Percentiles rank a stretch among this genome's conserved stretches.
Conservation (phyloP, 2,888 invertebrate species). For the Horisme vitalbata region DNA sequence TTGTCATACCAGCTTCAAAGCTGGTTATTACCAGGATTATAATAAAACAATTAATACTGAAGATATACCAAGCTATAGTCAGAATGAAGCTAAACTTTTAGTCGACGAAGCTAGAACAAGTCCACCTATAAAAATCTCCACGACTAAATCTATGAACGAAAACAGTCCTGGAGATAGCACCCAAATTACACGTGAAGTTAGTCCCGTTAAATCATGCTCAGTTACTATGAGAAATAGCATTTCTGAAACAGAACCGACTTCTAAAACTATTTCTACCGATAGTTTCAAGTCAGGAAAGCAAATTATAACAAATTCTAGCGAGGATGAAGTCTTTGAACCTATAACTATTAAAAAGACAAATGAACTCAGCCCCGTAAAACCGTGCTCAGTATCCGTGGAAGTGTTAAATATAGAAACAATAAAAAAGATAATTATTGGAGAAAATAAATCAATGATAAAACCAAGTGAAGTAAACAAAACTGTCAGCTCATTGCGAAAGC, state of each 20-base stretch:
- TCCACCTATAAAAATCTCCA: neutral
- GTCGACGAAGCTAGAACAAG: neutral
- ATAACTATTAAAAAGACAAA: neutral
- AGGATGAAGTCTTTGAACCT: neutral
- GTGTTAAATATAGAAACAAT: too few species aligned
- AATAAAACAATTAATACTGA: too few species aligned
- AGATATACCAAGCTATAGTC: neutral
- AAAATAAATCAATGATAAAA: too few species aligned
- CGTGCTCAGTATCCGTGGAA: too few species aligned
- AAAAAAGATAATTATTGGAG: too few species aligned
- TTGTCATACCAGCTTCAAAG: too few species aligned
- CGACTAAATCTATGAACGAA: neutral
- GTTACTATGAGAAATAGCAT: constrained; percentile 1
- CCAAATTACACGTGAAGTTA: too few species aligned
- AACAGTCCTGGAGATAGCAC: too few species aligned
- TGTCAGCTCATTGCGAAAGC: too few species aligned
- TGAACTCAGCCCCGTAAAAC: neutral
- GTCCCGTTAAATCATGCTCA: constrained; percentile 4
- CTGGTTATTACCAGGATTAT: too few species aligned
- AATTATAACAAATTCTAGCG: too few species aligned
- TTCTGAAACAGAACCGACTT: neutral
- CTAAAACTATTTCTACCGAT: neutral
- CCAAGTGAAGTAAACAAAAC: too few species aligned
- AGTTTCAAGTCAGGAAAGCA: neutral
- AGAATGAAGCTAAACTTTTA: neutral